Percentiles rank a stretch among this genome's conserved stretches.
phyloP scores from a whole-genome alignment of 2,797 vertebrate species.

The Heliangelus exortis region DNA sequence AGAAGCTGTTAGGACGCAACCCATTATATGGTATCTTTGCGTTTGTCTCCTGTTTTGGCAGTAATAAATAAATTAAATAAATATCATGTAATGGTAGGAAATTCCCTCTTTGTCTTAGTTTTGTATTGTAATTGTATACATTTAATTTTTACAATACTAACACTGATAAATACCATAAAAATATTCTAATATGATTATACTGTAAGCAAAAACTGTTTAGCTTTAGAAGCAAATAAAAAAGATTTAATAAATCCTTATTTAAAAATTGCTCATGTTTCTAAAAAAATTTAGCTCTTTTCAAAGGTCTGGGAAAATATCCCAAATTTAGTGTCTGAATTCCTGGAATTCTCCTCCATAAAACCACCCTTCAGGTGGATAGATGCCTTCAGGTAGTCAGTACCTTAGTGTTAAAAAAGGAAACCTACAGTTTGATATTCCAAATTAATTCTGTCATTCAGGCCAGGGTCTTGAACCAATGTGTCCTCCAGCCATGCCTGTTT shows the following conservation, averaged over 20 bases:
- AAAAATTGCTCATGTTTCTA: no score
- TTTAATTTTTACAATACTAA: background rate
- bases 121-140: background rate
- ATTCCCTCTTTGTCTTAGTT: background rate
- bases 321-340: no score
- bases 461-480: no score
- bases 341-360: background rate
- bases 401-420: background rate
- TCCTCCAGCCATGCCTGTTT: no score
- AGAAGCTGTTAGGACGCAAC: background rate
- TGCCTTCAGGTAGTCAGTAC: background rate
- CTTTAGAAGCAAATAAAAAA: background rate
- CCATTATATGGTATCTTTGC: background rate
- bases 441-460: no score
- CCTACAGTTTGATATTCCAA: background rate
- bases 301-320: no score
- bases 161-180: background rate
- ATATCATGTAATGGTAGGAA: background rate
- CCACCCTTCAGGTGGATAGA: rapidly evolving
- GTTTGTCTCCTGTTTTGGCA: background rate
- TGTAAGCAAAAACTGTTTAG: background rate
- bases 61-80: background rate
- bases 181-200: background rate
- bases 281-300: no score
- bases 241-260: no score